phyloP scores from a whole-genome alignment of 1,140 invertebrate genomes.

The Brachionus manjavacas region DNA sequence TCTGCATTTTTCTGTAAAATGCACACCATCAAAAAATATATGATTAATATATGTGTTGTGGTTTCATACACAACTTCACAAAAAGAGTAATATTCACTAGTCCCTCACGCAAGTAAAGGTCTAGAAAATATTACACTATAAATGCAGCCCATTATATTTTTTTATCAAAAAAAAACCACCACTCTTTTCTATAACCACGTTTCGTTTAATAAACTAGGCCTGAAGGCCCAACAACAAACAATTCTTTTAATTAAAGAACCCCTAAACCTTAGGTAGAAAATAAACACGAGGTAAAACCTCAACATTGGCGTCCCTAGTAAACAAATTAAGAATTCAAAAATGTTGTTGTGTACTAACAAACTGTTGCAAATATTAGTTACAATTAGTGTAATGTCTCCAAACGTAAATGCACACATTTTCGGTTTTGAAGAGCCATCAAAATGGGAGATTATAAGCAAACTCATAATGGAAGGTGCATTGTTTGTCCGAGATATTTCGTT shows the following conservation, averaged over 20 bases:
- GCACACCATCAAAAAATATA: too few species aligned
- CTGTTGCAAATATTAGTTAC: background rate
- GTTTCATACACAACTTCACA: background rate
- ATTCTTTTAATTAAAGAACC: background rate
- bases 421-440: background rate
- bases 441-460: background rate
- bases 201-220: background rate
- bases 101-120: background rate
- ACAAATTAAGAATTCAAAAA: background rate
- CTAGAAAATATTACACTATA: background rate
- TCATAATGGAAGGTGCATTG: background rate
- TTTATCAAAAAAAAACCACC: background rate
- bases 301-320: conserved; percentile 14
- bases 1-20: too few species aligned
- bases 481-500: background rate
- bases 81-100: background rate
- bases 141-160: background rate
- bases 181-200: background rate
- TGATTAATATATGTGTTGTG: too few species aligned
- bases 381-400: background rate
- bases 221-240: background rate
- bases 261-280: background rate
- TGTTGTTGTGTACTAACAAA: conserved; percentile 10
- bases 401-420: background rate
- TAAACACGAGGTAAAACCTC: background rate